A percentile compares a stretch with the other conserved stretches of the same genome.
Evolutionary conservation across 2,113 vertebrate species (phyloP).

Genomic region (Scomber scombrus): DNA sequence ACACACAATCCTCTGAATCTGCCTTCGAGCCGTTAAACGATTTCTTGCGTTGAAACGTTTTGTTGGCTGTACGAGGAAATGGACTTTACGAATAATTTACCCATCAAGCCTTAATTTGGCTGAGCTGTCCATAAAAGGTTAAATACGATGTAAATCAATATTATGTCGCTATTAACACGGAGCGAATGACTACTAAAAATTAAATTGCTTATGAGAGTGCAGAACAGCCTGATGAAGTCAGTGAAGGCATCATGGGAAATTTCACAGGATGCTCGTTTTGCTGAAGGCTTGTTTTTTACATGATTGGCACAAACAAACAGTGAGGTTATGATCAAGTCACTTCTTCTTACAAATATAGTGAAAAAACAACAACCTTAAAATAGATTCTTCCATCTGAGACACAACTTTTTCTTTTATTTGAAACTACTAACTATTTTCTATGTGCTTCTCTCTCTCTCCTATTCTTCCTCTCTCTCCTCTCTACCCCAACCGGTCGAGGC

Average conservation of each 20-base stretch:
- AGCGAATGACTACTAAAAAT: not conserved
- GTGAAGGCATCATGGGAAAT: not conserved
- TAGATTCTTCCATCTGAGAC: too few relatives aligned
- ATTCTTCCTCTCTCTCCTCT: too few relatives aligned
- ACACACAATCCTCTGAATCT: slow-evolving; percentile 1
- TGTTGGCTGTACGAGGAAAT: not conserved
- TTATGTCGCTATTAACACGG: not conserved
- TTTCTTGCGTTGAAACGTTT: not conserved
- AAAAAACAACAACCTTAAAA: too few relatives aligned
- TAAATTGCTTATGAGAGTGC: not conserved
- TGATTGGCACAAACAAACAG: not conserved
- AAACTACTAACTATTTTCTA: too few relatives aligned
- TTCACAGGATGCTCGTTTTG: not conserved
- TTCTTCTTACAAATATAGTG: too few relatives aligned
- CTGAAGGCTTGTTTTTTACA: too few relatives aligned
- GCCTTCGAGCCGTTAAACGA: not conserved
- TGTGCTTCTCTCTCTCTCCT: too few relatives aligned
- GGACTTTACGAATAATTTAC: slow-evolving; percentile 27
- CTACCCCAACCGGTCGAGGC: too few relatives aligned
- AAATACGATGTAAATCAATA: slow-evolving; percentile 38
- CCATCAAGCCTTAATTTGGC: not conserved
- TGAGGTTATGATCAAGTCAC: too few relatives aligned
- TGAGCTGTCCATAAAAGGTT: slow-evolving; percentile 1
- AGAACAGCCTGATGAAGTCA: not conserved
- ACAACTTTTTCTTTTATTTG: too few relatives aligned